Evolutionary conservation across 2,797 vertebrate genomes (phyloP).

Genomic region (Microctenopoma stevenorrisi): DNA sequence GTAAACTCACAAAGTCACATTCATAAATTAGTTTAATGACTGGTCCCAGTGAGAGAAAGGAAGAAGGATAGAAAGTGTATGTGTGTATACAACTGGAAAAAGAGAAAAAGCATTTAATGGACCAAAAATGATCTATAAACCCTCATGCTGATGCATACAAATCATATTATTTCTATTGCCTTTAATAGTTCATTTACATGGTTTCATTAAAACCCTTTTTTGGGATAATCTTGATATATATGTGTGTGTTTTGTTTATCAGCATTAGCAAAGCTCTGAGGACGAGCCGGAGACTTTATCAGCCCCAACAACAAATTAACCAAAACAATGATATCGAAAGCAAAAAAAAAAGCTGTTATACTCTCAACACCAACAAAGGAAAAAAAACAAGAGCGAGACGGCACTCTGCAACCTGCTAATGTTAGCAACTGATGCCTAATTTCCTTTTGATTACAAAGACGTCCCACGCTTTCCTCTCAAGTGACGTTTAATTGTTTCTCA

Average conservation of each 20-base stretch:
- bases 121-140: constrained; percentile 9
- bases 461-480: constrained; percentile 81
- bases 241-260: constrained; percentile 33
- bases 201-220: constrained; percentile 46
- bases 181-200: constrained; percentile 29
- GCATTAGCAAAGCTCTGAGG: constrained; percentile 66
- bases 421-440: constrained; percentile 78
- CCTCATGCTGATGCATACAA: constrained; percentile 1
- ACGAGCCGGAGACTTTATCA: constrained; percentile 46
- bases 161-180: constrained; percentile 25
- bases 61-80: background rate
- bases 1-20: background rate
- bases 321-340: constrained; percentile 59
- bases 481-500: constrained; percentile 81
- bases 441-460: constrained; percentile 81
- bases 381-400: constrained; percentile 48
- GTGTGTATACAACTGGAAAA: background rate
- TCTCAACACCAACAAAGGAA: constrained; percentile 51
- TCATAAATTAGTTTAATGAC: constrained; percentile 1
- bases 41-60: background rate
- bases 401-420: constrained; percentile 72
- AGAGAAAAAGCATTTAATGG: background rate
- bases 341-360: constrained; percentile 35
- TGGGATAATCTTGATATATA: constrained; percentile 40
- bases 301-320: constrained; percentile 58